These are phyloP conservation scores for Platygyra sinensis DNA, from an alignment of 64 coral and sea anemone genomes.

Conservation along the genomic window DNA sequence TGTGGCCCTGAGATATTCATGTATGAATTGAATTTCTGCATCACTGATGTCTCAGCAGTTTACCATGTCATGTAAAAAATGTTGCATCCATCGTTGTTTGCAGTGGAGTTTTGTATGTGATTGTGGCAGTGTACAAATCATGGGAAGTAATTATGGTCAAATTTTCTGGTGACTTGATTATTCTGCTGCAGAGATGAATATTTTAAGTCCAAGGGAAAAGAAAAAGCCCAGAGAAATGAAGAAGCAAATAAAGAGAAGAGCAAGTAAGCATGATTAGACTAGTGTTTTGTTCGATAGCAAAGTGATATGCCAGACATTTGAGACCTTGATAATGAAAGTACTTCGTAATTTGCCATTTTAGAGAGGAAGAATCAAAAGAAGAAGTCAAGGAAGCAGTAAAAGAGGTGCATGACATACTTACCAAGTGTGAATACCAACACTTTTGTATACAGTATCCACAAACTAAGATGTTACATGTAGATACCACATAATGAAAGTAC, in stretches of 20 bases:
- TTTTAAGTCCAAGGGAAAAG: conserved; percentile 64
- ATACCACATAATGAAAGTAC: too few relatives aligned
- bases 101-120: too few relatives aligned
- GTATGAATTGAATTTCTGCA: too few relatives aligned
- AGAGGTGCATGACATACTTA: neutral
- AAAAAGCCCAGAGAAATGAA: conserved; percentile 41
- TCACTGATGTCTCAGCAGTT: too few relatives aligned
- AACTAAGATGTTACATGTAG: too few relatives aligned
- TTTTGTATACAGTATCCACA: too few relatives aligned
- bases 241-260: conserved; percentile 60
- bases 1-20: too few relatives aligned
- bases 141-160: neutral
- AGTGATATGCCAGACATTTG: neutral
- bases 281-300: too few relatives aligned
- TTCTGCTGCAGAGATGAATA: conserved; percentile 60
- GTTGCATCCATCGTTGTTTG: too few relatives aligned
- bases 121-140: too few relatives aligned
- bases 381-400: conserved; percentile 28
- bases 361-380: neutral
- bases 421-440: neutral
- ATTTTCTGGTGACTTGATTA: neutral
- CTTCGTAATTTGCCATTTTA: neutral
- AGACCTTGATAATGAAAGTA: too few relatives aligned
- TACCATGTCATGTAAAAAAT: too few relatives aligned
- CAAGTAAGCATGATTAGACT: conserved; percentile 5